Evolutionary conservation across 23 tunicate species (phyloP).

Genomic region (Styela plicata): DNA sequence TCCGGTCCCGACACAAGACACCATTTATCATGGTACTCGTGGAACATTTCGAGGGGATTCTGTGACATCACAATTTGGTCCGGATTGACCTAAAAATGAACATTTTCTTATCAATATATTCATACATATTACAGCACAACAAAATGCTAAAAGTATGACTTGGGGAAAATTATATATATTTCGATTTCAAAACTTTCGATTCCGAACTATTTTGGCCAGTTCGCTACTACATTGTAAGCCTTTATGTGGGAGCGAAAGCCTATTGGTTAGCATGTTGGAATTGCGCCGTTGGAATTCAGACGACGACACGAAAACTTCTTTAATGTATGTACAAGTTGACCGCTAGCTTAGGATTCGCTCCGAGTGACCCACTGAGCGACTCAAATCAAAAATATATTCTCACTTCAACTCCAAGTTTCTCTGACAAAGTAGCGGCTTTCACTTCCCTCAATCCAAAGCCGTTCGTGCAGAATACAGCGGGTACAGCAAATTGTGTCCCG

Average conservation of each 20-base stretch:
- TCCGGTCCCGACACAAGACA: slow-evolving; percentile 90
- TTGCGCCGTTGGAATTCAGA: too few relatives aligned
- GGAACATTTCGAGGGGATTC: slow-evolving; percentile 80
- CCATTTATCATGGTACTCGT: slow-evolving; percentile 87
- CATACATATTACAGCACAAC: too few relatives aligned
- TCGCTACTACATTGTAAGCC: too few relatives aligned
- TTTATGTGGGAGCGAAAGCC: too few relatives aligned
- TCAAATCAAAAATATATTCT: background rate
- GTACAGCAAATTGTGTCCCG: slow-evolving; percentile 51
- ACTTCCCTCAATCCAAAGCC: slow-evolving; percentile 84
- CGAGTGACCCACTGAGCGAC: background rate
- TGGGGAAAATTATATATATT: too few relatives aligned
- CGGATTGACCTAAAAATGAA: slow-evolving; percentile 51
- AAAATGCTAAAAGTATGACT: too few relatives aligned
- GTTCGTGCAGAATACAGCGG: slow-evolving; percentile 93
- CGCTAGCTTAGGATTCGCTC: too few relatives aligned
- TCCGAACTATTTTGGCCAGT: too few relatives aligned
- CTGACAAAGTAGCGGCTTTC: slow-evolving; percentile 79
- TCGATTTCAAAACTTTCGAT: too few relatives aligned
- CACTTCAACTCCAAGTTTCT: slow-evolving; percentile 74
- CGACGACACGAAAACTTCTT: too few relatives aligned
- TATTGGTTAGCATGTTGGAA: too few relatives aligned
- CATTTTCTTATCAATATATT: background rate
- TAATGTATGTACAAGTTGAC: too few relatives aligned
- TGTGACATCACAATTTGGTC: slow-evolving; percentile 95